Evolutionary conservation across 1,140 invertebrate species (phyloP), one percentile per base, ranked within the genome.

Genomic region (Tribolium castaneum): DNA sequence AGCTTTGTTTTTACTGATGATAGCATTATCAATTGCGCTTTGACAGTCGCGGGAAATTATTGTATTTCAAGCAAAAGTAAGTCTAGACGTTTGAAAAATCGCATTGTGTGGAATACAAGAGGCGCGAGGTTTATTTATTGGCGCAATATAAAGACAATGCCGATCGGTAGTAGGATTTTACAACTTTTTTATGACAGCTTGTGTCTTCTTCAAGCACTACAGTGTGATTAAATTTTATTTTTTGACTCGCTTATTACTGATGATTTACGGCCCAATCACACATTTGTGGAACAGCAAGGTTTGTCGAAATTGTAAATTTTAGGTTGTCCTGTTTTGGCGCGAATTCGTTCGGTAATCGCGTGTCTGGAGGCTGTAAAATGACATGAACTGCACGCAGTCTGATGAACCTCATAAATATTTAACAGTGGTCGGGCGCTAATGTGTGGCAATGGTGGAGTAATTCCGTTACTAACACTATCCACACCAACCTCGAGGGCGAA

Each of bases 401-500:
- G 73, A 75, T 62, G 73, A 75, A 75, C 39, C 73, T 75, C 73
- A 75, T 75, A 62, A 56, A 75, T 75, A 75, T 75, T 75, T 75
- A 75, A 75, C 73, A 62, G 39, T 56, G 52, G 52, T 49, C 12
- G 59, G 59, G 59, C 54, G 30, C 22, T 22, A 75, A 75, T 75
- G 30, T 72, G 74, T 49, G 19, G 52, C 25, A 30, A 62, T 19
- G 45, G 45, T 66, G 52, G 35, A 49, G 52, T 12, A 66, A 66
- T 66, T 66, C 59, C 59, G 34, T 66, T 66, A 35, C 59, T 35
- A 66, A 66, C 59, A 66, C 59, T 30, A 35, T 66, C 59, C 12
- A 35, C 1, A 66, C 25, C 59, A n/a, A 66, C 59, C 59, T 66
- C 59, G 25, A 35, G 59, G 59, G 59, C 13, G 59, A 12, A 35